These are phyloP conservation scores for Notothenia coriiceps DNA, from an alignment of 2,113 vertebrate genomes.

Conservation along the genomic window DNA sequence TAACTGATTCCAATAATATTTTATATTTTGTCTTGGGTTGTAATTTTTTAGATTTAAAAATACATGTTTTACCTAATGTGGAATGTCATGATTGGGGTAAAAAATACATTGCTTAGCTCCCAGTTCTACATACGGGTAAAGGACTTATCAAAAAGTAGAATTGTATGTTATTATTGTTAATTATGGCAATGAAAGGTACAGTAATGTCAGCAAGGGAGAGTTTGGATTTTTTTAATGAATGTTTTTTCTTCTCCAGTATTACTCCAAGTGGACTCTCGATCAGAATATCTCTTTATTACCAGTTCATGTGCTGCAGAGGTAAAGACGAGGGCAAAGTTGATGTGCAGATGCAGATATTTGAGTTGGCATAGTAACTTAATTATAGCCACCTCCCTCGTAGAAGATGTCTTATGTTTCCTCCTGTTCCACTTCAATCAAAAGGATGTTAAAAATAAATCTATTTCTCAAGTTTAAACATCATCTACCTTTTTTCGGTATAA, in stretches of 20 bases:
- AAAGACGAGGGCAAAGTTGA: not conserved
- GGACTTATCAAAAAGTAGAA: not conserved
- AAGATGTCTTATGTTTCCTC: conserved; percentile 34
- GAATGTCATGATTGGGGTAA: not conserved
- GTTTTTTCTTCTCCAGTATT: not conserved
- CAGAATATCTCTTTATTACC: not conserved
- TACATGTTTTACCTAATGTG: not conserved
- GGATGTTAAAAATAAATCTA: conserved; percentile 54
- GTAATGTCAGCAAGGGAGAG: not conserved
- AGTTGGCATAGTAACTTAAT: conserved; percentile 53
- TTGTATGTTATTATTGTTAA: no score
- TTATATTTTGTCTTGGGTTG: not conserved
- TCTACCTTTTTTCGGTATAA: conserved; percentile 32
- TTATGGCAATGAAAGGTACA: not conserved
- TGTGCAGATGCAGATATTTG: conserved; percentile 45
- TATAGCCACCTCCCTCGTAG: conserved; percentile 24
- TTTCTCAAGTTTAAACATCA: conserved; percentile 48
- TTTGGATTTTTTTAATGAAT: not conserved
- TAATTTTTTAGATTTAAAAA: not conserved
- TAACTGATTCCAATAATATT: not conserved
- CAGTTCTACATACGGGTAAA: not conserved
- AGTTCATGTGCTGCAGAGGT: not conserved
- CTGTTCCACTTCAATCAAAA: conserved; percentile 43
- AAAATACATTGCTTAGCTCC: not conserved
- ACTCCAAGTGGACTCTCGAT: not conserved